Evolutionary conservation across 1,140 invertebrate genomes (phyloP).

Genomic region (Caenorhabditis latens): DNA sequence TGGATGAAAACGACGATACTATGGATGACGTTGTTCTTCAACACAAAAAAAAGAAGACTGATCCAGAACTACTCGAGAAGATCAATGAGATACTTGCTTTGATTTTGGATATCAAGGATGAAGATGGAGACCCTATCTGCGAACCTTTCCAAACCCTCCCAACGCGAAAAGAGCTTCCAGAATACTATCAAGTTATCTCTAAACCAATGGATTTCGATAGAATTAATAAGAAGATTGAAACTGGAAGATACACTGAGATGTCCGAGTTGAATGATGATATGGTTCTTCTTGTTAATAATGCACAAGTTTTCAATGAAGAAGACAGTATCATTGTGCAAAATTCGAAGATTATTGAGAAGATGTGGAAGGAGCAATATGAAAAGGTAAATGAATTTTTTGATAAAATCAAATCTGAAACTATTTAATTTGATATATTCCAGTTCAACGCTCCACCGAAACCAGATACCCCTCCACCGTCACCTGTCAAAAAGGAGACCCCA

Average conservation of each 20-base stretch:
- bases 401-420: no score
- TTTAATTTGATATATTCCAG: neutral
- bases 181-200: constrained; percentile 97
- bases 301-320: neutral
- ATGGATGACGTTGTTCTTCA: constrained; percentile 22
- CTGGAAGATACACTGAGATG: constrained; percentile 32
- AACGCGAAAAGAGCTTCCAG: constrained; percentile 90
- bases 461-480: neutral
- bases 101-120: constrained; percentile 69
- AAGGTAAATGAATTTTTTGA: neutral
- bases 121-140: constrained; percentile 87
- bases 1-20: neutral
- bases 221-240: constrained; percentile 80
- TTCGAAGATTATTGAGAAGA: neutral
- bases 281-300: constrained; percentile 31
- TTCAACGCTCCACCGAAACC: neutral
- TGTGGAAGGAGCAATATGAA: neutral
- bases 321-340: neutral
- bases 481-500: neutral
- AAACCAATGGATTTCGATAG: constrained; percentile 95
- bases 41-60: constrained; percentile 20
- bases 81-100: neutral
- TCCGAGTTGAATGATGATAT: constrained; percentile 45
- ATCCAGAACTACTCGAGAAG: neutral
- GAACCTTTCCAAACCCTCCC: constrained; percentile 95